phyloP scores from a whole-genome alignment of 2,113 vertebrate species.

The Pycnonotus jocosus region DNA sequence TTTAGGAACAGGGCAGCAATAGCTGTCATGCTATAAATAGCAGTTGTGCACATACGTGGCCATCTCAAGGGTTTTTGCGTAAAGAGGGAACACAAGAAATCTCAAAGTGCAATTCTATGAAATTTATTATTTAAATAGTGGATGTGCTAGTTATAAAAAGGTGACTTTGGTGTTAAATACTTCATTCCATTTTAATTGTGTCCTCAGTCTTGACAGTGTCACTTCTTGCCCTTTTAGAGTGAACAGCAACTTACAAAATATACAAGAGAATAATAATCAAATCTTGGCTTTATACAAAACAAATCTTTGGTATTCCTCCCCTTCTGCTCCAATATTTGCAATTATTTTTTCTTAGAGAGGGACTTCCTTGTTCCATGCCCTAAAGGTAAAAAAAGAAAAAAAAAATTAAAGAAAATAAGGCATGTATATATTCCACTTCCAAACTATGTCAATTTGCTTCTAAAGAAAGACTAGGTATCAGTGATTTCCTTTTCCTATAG shows the following conservation, averaged over 20 bases:
- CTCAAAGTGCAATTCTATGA: constrained; percentile 46
- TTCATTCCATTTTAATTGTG: background rate
- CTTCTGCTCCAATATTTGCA: background rate
- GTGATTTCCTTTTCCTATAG: background rate
- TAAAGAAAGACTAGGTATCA: background rate
- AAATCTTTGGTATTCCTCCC: background rate
- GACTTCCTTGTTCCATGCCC: constrained; percentile 28
- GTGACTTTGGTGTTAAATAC: background rate
- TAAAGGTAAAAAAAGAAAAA: background rate
- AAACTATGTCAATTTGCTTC: background rate
- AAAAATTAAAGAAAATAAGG: background rate
- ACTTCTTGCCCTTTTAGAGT: background rate
- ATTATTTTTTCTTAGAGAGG: constrained; percentile 54
- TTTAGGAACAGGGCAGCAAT: background rate
- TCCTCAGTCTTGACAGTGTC: background rate
- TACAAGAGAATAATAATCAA: background rate
- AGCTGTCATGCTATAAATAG: fast-evolving
- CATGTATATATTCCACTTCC: background rate
- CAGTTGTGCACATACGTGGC: background rate
- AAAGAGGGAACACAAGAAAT: background rate
- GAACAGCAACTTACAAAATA: constrained; percentile 17
- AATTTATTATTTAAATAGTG: constrained; percentile 54
- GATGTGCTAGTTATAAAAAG: constrained; percentile 13
- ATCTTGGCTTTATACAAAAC: background rate
- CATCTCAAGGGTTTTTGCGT: background rate